phyloP scores from a whole-genome alignment of 2,797 vertebrate species.

The Alauda arvensis region DNA sequence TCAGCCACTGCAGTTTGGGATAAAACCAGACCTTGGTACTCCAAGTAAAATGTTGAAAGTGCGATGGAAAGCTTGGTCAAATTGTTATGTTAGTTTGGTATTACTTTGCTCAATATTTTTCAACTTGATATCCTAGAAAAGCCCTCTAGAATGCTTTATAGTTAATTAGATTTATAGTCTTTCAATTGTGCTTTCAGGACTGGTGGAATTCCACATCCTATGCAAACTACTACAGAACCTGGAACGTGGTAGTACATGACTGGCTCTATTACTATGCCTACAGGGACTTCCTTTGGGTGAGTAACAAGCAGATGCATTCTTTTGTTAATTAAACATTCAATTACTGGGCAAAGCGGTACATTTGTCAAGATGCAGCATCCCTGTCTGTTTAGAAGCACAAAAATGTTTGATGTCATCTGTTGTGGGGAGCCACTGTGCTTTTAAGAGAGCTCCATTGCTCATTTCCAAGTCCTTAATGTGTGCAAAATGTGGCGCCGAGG shows the following conservation, averaged over 20 bases:
- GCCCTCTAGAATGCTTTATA: background rate
- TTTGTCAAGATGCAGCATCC: background rate
- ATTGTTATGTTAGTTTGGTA: background rate
- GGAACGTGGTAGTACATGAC: slow-evolving; percentile 96
- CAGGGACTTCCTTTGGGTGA: slow-evolving; percentile 90
- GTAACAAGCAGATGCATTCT: slow-evolving; percentile 8
- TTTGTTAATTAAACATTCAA: background rate
- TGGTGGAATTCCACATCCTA: slow-evolving; percentile 99
- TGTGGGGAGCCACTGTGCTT: background rate
- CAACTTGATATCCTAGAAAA: background rate
- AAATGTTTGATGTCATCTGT: background rate
- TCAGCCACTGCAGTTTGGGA: background rate
- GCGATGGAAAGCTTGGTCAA: background rate
- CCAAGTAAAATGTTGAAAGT: background rate
- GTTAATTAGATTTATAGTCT: background rate
- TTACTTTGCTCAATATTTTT: background rate
- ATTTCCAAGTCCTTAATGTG: background rate
- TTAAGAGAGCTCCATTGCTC: background rate
- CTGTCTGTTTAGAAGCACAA: background rate
- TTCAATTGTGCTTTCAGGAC: slow-evolving; percentile 74
- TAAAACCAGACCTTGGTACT: background rate
- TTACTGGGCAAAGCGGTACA: background rate
- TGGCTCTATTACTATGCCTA: slow-evolving; percentile 97
- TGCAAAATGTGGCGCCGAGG: background rate
- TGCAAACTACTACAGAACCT: slow-evolving; percentile 94